Percentiles rank a stretch among this genome's conserved stretches.
Evolutionary conservation across 2,797 vertebrate species (phyloP).

Genomic region (Threskiornis aethiopicus): DNA sequence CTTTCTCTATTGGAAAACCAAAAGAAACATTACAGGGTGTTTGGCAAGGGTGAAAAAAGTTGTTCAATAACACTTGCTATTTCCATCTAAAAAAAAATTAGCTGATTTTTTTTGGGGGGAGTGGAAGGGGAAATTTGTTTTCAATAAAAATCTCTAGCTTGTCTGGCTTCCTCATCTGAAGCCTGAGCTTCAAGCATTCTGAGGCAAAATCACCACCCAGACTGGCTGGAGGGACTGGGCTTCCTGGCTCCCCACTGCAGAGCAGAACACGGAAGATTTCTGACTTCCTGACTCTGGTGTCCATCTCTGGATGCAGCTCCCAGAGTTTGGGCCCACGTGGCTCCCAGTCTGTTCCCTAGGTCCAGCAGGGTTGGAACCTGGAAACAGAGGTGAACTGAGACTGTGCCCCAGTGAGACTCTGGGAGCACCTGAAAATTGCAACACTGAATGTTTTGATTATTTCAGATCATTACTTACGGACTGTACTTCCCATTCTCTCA

Average conservation of each 20-base stretch:
- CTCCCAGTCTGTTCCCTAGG: background rate
- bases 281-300: background rate
- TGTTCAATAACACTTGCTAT: background rate
- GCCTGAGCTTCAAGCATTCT: background rate
- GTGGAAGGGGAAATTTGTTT: background rate
- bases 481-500: background rate
- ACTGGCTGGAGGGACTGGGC: background rate
- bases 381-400: background rate
- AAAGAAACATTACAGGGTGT: background rate
- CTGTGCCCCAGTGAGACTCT: background rate
- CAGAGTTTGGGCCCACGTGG: background rate
- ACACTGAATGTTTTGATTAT: background rate
- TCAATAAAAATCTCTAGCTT: background rate
- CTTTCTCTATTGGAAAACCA: background rate
- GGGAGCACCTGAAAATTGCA: background rate
- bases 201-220: background rate
- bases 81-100: background rate
- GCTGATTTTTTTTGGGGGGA: background rate
- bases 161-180: background rate
- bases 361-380: background rate
- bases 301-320: background rate
- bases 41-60: background rate
- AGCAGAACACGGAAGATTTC: background rate
- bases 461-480: background rate
- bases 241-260: background rate